Evolutionary conservation across 2,888 invertebrate genomes (phyloP).

Genomic region (Hoplodrina blanda): DNA sequence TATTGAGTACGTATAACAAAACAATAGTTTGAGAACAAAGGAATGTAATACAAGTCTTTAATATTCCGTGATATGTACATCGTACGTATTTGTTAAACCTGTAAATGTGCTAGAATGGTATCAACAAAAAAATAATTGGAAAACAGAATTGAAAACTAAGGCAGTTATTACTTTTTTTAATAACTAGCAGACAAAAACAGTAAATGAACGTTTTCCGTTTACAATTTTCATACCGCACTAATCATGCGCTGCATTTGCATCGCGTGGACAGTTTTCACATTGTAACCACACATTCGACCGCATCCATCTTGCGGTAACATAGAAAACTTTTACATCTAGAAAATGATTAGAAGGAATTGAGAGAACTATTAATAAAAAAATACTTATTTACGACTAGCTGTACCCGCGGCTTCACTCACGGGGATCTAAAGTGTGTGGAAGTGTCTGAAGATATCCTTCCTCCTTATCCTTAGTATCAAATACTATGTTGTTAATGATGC

Average conservation of each 20-base stretch:
- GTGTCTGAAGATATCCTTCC: too few relatives aligned
- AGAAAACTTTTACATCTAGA: neutral
- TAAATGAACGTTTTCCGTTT: slow-evolving; percentile 3
- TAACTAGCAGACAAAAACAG: neutral
- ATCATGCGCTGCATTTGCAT: slow-evolving; percentile 20
- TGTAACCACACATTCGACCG: slow-evolving; percentile 31
- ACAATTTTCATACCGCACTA: slow-evolving; percentile 11
- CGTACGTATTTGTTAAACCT: neutral
- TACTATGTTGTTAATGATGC: too few relatives aligned
- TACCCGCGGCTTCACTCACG: too few relatives aligned
- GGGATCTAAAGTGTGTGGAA: too few relatives aligned
- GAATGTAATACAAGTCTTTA: slow-evolving; percentile 6
- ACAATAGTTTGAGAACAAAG: slow-evolving; percentile 32
- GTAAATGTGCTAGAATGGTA: neutral
- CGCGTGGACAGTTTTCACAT: slow-evolving; percentile 29
- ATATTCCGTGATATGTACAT: neutral
- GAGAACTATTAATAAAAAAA: too few relatives aligned
- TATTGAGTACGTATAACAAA: slow-evolving; percentile 13
- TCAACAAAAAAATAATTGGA: neutral
- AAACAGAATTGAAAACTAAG: neutral
- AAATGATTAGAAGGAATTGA: neutral
- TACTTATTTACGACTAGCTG: neutral
- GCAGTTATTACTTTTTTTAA: neutral
- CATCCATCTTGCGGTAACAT: slow-evolving; percentile 26
- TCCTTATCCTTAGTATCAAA: too few relatives aligned